Base-by-base conservation (phyloP, 2,888 invertebrate species). In the Tubulanus polymorphus region DNA sequence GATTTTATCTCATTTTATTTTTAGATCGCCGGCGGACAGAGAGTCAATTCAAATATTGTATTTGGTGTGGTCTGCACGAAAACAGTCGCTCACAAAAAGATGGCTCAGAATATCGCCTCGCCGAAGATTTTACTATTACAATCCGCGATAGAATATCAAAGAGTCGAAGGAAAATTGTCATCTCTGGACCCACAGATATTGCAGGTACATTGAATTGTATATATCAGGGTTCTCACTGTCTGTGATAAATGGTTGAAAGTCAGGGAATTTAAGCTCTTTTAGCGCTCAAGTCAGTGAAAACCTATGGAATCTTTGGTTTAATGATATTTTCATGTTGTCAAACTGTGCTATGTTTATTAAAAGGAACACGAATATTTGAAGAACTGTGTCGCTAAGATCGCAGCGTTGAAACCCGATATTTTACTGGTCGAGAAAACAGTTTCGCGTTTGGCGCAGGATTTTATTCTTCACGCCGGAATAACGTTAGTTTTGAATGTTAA, bases 51-150 rank as follows among this genome's bases (percentile, higher is more conserved):
- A 47, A 83, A 84, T 62, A 85, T 96, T 50, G 83, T 96, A 0
- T 87, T 88, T 63, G 97, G 97, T 0, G 88, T 94, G 0, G 93
- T 93, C 6, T 93, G 92, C 72, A 89, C 90, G 10, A 97, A 99
- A 82, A 93, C 95, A 78, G 88, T 97, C 0, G 90, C 92, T 0
- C 94, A 97, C 81, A 88, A 90, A 79, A 88, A 85, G 51, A 81
- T 81, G 81, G 60, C 66, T 46, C 68, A 72, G 18, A 63, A 65
- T 26, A 75, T 94, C 48, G 84, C 85, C 1, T 88, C 89, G 70
- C 94, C 96, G 0, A 87, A 87, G 63, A 88, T 96, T 60, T 81
- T 97, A 10, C 80, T 96, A 8, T 82, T 96, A 20, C 87, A 90
- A 65, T 92, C 93, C 57, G 88, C 94, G 2, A 88, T 99, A 52